Percentiles rank a stretch among this genome's conserved stretches.
Evolutionary conservation across 1,140 invertebrate genomes (phyloP).

Genomic region (Elymnias hypermnestra): DNA sequence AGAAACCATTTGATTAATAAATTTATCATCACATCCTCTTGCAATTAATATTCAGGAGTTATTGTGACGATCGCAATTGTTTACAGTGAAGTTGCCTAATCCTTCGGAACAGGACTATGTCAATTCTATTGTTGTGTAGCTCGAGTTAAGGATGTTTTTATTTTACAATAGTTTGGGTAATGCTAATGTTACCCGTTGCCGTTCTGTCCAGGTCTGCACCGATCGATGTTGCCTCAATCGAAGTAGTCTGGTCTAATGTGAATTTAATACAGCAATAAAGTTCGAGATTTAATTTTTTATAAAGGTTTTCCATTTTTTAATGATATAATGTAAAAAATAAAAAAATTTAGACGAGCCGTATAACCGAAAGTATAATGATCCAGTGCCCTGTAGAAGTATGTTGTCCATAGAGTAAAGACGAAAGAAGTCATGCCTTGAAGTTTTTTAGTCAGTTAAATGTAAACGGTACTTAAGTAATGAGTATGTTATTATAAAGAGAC

Average conservation of each 20-base stretch:
- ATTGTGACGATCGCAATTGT: background rate
- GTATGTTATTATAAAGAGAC: slow-evolving; percentile 50
- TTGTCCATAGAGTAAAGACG: slow-evolving; percentile 68
- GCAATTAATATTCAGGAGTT: too few relatives aligned
- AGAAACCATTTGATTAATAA: too few relatives aligned
- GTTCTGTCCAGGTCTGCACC: slow-evolving; percentile 52
- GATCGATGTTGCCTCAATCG: slow-evolving; percentile 43
- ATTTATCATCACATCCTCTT: too few relatives aligned
- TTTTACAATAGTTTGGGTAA: slow-evolving; percentile 49
- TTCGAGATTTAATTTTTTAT: slow-evolving; percentile 59
- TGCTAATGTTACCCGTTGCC: slow-evolving; percentile 45
- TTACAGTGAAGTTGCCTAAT: too few relatives aligned
- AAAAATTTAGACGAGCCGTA: slow-evolving; percentile 46
- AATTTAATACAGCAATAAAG: slow-evolving; percentile 71
- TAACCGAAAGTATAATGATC: slow-evolving; percentile 65
- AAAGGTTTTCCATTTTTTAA: slow-evolving; percentile 59
- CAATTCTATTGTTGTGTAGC: slow-evolving; percentile 70
- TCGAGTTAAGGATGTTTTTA: slow-evolving; percentile 63
- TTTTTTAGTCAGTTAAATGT: slow-evolving; percentile 66
- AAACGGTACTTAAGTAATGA: slow-evolving; percentile 70
- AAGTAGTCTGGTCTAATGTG: slow-evolving; percentile 55
- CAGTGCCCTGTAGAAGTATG: slow-evolving; percentile 69
- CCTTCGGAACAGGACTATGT: slow-evolving; percentile 50
- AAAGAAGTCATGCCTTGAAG: slow-evolving; percentile 69
- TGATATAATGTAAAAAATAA: slow-evolving; percentile 26